Conservation (phyloP, 2,113 vertebrate species). For the Tragelaphus buxtoni region DNA sequence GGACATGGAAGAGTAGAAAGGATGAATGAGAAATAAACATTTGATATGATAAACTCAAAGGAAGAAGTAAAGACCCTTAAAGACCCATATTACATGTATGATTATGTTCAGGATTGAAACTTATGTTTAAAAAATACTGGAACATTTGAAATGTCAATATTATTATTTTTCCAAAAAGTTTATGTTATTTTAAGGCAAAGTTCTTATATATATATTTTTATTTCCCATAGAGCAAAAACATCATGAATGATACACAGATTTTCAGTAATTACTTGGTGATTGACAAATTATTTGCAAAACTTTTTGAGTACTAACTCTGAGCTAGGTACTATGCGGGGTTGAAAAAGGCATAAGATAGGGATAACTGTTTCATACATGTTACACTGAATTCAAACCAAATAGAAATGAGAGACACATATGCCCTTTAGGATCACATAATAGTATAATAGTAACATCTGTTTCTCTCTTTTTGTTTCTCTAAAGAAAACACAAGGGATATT, state of each 20-base stretch:
- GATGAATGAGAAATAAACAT: not conserved
- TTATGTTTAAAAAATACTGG: not conserved
- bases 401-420: not conserved
- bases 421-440: not conserved
- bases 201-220: not conserved
- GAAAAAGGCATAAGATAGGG: not conserved
- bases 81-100: not conserved
- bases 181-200: not conserved
- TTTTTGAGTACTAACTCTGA: not conserved
- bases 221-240: not conserved
- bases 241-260: not conserved
- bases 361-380: not conserved
- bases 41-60: not conserved
- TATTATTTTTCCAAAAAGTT: not conserved
- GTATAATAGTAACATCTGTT: not conserved
- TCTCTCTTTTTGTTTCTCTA: not conserved
- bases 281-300: not conserved
- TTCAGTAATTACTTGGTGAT: not conserved
- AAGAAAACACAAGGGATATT: not conserved
- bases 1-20: not conserved
- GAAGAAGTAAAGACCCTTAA: not conserved
- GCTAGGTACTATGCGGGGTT: not conserved
- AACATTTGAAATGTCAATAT: not conserved
- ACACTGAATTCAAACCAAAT: not conserved
- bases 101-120: not conserved